Percentiles rank a stretch among this genome's conserved stretches.
Evolutionary conservation across 2,113 vertebrate genomes (phyloP).

Genomic region (Anhinga rufa): DNA sequence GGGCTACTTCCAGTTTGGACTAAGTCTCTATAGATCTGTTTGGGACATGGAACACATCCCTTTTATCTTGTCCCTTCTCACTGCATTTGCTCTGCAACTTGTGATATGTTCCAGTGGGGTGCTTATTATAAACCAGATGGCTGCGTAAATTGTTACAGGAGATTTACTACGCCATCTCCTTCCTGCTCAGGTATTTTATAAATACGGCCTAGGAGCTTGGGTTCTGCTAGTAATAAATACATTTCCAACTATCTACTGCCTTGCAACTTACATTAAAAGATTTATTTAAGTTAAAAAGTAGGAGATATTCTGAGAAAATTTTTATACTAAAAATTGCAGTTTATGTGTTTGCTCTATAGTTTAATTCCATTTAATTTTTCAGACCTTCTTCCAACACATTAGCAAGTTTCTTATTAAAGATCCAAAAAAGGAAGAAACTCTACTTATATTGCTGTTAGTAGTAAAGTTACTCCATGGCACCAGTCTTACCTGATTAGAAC

Average conservation of each 20-base stretch:
- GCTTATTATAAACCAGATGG: background rate
- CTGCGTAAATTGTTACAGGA: background rate
- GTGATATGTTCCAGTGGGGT: background rate
- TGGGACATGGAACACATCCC: background rate
- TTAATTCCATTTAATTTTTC: background rate
- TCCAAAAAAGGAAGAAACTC: background rate
- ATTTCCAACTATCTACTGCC: background rate
- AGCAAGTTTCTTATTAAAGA: background rate
- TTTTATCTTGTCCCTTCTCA: background rate
- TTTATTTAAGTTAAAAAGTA: background rate
- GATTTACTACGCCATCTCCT: background rate
- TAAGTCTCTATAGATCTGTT: background rate
- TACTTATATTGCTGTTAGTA: background rate
- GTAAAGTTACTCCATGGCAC: background rate
- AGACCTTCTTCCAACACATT: background rate
- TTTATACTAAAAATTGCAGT: background rate
- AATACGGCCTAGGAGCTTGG: background rate
- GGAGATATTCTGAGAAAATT: background rate
- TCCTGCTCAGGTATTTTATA: background rate
- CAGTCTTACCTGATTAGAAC: background rate
- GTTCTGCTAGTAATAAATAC: background rate
- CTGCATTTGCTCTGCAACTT: background rate
- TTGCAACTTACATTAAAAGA: background rate
- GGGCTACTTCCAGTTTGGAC: background rate
- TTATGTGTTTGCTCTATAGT: background rate